Evolutionary conservation across 1,140 invertebrate species (phyloP).

Genomic region (Cydia amplana): DNA sequence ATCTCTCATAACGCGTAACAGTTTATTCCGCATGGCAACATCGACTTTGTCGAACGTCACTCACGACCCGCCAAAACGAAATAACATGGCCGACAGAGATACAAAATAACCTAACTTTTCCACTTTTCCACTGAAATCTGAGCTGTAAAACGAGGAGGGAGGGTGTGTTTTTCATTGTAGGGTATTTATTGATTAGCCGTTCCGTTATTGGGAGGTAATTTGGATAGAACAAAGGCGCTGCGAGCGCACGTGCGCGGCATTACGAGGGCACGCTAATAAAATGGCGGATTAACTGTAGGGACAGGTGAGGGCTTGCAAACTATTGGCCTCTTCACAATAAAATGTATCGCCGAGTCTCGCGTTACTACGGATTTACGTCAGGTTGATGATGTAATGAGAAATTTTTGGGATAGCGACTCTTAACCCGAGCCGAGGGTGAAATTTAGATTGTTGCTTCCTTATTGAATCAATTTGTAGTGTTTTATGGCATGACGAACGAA

Average conservation of each 20-base stretch:
- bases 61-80: slow-evolving; percentile 74
- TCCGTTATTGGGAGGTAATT: slow-evolving; percentile 46
- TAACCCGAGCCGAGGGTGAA: slow-evolving; percentile 15
- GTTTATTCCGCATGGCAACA: slow-evolving; percentile 79
- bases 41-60: slow-evolving; percentile 72
- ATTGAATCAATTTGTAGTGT: slow-evolving; percentile 8
- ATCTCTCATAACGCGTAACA: slow-evolving; percentile 77
- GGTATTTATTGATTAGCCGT: slow-evolving; percentile 34
- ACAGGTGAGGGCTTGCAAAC: slow-evolving; percentile 75
- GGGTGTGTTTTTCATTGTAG: slow-evolving; percentile 37
- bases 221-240: slow-evolving; percentile 71
- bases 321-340: slow-evolving; percentile 65
- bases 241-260: slow-evolving; percentile 68
- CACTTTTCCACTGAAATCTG: slow-evolving; percentile 38
- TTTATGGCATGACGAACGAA: background rate
- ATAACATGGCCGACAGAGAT: slow-evolving; percentile 59
- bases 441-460: slow-evolving; percentile 21
- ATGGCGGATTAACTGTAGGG: slow-evolving; percentile 67
- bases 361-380: slow-evolving; percentile 56
- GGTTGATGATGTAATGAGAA: slow-evolving; percentile 42
- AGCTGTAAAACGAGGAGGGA: slow-evolving; percentile 32
- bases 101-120: slow-evolving; percentile 42
- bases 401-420: slow-evolving; percentile 38
- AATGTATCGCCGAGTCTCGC: slow-evolving; percentile 45
- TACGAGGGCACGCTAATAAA: slow-evolving; percentile 69